Evolutionary conservation across 2,113 vertebrate species (phyloP).

Genomic region (Tragelaphus buxtoni): DNA sequence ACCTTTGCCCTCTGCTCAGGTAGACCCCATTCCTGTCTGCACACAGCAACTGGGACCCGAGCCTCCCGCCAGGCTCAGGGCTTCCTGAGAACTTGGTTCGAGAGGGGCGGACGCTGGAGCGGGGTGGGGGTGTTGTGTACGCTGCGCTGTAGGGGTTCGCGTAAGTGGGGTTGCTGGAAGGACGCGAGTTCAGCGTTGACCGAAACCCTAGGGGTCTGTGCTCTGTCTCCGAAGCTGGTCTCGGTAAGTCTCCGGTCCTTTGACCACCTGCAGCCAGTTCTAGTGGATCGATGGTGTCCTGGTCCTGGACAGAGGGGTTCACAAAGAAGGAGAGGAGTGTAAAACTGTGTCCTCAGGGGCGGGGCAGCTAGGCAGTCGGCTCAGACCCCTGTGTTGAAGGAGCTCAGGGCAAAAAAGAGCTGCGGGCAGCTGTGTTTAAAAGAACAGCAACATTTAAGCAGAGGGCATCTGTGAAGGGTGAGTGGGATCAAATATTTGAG

Average conservation of each 20-base stretch:
- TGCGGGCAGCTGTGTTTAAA: neutral
- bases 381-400: neutral
- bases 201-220: neutral
- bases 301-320: neutral
- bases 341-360: neutral
- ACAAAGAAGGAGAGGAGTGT: neutral
- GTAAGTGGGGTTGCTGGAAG: neutral
- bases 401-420: neutral
- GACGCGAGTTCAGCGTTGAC: neutral
- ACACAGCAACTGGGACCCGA: neutral
- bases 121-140: neutral
- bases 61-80: neutral
- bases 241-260: neutral
- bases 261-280: neutral
- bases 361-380: neutral
- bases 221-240: neutral
- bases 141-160: neutral
- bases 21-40: neutral
- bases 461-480: neutral
- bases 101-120: neutral
- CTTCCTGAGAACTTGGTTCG: neutral
- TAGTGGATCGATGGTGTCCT: neutral
- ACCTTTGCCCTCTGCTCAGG: neutral
- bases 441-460: neutral
- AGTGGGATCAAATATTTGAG: neutral